Percentiles rank a stretch among this genome's conserved stretches.
phyloP scores from a whole-genome alignment of 2,888 invertebrate species.

The Unio pictorum region DNA sequence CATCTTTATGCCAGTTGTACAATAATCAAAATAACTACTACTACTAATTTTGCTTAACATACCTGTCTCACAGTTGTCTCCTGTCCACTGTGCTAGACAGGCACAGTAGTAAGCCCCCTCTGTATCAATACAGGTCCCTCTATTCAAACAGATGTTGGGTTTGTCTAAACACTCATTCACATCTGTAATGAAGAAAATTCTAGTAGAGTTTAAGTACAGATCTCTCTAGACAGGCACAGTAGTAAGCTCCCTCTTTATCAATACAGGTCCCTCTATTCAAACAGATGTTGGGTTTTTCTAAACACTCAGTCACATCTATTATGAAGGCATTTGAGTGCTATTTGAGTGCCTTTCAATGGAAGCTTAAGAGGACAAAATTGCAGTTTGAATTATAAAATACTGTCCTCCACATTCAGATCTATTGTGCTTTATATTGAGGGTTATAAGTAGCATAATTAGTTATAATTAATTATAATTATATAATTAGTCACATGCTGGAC shows the following conservation, averaged over 20 bases:
- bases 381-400: too few species aligned
- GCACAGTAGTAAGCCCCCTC: conserved; percentile 40
- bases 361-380: too few species aligned
- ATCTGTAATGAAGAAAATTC: conserved; percentile 25
- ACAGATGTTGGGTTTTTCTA: conserved; percentile 28
- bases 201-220: conserved; percentile 31
- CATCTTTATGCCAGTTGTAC: too few species aligned
- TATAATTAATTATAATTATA: too few species aligned
- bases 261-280: conserved; percentile 26
- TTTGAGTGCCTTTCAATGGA: conserved; percentile 1
- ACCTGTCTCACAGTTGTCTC: conserved; percentile 86
- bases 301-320: conserved; percentile 33
- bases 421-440: too few species aligned
- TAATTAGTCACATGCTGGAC: too few species aligned
- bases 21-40: too few species aligned
- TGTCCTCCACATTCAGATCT: too few species aligned
- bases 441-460: too few species aligned
- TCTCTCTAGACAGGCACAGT: too few species aligned
- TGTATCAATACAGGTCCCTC: conserved; percentile 43
- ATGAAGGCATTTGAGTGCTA: too few species aligned
- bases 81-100: conserved; percentile 81
- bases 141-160: conserved; percentile 35
- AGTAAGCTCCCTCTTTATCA: too few species aligned
- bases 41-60: not conserved
- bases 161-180: conserved; percentile 37